Evolutionary conservation across 1,140 invertebrate species (phyloP).

Genomic region (Aphaenogaster ashmeadi): DNA sequence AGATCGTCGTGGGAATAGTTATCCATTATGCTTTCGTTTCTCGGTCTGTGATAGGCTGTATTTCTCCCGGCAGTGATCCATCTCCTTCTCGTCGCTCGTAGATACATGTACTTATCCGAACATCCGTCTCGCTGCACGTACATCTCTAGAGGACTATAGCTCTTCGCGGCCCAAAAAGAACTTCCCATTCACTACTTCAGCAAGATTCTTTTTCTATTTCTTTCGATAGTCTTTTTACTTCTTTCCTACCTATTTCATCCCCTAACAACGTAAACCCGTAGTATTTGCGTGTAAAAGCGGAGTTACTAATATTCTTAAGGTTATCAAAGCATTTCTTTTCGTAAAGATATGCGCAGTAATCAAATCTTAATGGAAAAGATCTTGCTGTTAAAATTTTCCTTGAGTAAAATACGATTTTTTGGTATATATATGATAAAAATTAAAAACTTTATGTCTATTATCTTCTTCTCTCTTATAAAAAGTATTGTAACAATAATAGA

Average conservation of each 20-base stretch:
- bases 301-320: neutral
- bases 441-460: neutral
- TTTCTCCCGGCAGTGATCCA: constrained; percentile 41
- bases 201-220: neutral
- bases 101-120: constrained; percentile 37
- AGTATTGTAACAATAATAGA: too few relatives aligned
- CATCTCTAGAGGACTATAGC: constrained; percentile 67
- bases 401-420: neutral
- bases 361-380: neutral
- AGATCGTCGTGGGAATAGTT: constrained; percentile 64
- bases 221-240: neutral
- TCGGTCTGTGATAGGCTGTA: constrained; percentile 15
- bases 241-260: constrained; percentile 38
- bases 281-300: constrained; percentile 19
- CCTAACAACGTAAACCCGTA: constrained; percentile 29
- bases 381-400: neutral
- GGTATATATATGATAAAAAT: neutral
- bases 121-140: constrained; percentile 50
- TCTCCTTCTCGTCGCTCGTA: constrained; percentile 36
- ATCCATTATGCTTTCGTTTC: constrained; percentile 47
- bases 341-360: neutral
- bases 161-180: constrained; percentile 51
- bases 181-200: constrained; percentile 36
- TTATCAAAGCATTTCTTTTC: constrained; percentile 8
- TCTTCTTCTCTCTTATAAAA: neutral